Evolutionary conservation across 2,797 vertebrate genomes (phyloP).

Genomic region (Loris lydekkerianus): DNA sequence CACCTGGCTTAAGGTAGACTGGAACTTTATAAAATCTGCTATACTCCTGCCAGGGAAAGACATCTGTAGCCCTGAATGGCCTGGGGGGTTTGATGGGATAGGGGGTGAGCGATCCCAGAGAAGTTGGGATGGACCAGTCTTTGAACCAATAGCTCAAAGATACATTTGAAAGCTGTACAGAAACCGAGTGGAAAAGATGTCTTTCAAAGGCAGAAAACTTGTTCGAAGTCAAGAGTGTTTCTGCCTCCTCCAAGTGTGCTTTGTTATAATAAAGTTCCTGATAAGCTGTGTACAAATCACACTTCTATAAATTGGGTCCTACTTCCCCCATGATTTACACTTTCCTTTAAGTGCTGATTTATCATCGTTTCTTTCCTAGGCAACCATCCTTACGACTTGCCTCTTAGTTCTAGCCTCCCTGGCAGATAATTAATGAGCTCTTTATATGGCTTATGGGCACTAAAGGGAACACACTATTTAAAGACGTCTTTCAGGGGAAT

Average conservation of each 20-base stretch:
- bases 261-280: neutral
- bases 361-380: constrained; percentile 80
- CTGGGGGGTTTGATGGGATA: neutral
- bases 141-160: neutral
- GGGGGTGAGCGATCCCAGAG: neutral
- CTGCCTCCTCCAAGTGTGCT: neutral
- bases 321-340: constrained; percentile 69
- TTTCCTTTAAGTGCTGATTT: constrained; percentile 79
- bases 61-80: neutral
- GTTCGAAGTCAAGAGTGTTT: neutral
- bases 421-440: constrained; percentile 84
- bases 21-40: neutral
- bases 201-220: constrained; percentile 27
- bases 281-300: constrained; percentile 64
- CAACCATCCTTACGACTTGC: constrained; percentile 67
- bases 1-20: neutral
- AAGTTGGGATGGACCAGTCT: neutral
- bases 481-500: constrained; percentile 70
- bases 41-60: neutral
- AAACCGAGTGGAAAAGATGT: neutral
- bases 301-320: constrained; percentile 61
- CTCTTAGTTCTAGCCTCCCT: constrained; percentile 80
- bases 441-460: constrained; percentile 79
- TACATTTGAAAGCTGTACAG: neutral
- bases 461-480: constrained; percentile 74